Evolutionary conservation across 2,888 invertebrate species (phyloP).

Genomic region (Oasisia sp.): DNA sequence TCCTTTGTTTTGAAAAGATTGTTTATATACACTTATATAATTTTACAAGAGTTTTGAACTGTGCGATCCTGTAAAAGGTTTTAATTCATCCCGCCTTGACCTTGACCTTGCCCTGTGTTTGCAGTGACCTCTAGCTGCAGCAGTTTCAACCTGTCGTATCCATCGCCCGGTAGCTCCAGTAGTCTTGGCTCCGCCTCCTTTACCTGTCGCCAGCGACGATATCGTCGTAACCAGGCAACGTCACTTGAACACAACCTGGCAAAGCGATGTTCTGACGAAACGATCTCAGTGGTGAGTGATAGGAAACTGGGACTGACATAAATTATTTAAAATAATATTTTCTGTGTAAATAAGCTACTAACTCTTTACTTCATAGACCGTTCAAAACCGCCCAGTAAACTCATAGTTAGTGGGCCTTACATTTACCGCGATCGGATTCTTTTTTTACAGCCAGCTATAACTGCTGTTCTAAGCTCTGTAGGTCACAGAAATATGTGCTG

Average conservation of each 20-base stretch:
- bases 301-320: background rate
- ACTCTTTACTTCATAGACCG: no score
- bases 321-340: background rate
- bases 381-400: no score
- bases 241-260: slow-evolving; percentile 68
- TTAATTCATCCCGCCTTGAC: background rate
- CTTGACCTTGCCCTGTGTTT: slow-evolving; percentile 25
- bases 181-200: slow-evolving; percentile 67
- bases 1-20: no score
- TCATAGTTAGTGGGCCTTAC: no score
- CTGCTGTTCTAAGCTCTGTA: no score
- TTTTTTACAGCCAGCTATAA: no score
- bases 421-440: no score
- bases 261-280: slow-evolving; percentile 42
- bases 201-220: slow-evolving; percentile 71
- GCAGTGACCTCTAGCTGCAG: slow-evolving; percentile 57
- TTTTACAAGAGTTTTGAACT: background rate
- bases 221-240: slow-evolving; percentile 70
- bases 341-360: no score
- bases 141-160: slow-evolving; percentile 56
- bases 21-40: no score
- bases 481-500: no score
- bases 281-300: background rate
- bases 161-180: slow-evolving; percentile 57
- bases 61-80: background rate